Percentiles rank a stretch among this genome's conserved stretches.
phyloP scores from a whole-genome alignment of 2,797 vertebrate genomes.

The Chrosomus eos region DNA sequence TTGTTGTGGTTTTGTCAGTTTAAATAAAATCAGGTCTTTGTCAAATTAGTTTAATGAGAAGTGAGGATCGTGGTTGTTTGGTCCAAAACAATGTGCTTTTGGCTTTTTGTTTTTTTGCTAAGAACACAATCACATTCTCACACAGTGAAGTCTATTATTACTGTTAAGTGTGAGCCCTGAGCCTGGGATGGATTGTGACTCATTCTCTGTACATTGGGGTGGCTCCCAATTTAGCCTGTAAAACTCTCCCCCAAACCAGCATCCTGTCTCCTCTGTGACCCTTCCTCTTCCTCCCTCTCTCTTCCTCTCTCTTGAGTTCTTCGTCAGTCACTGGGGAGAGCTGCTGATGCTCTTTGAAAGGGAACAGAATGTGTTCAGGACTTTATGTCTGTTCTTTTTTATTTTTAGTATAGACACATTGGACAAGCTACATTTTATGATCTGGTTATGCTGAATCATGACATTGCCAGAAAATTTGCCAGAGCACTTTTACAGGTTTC shows the following conservation, averaged over 20 bases:
- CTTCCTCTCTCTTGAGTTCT: not conserved
- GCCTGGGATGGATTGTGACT: slow-evolving; percentile 22
- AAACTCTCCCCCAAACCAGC: slow-evolving; percentile 41
- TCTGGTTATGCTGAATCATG: too few relatives aligned
- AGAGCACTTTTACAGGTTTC: not conserved
- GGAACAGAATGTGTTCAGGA: slow-evolving; percentile 39
- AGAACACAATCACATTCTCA: slow-evolving; percentile 18
- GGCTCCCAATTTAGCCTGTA: slow-evolving; percentile 28
- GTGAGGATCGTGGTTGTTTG: not conserved
- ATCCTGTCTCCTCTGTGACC: slow-evolving; percentile 45
- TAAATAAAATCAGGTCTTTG: not conserved
- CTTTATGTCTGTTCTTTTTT: not conserved
- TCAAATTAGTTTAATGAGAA: not conserved
- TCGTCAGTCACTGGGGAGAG: slow-evolving; percentile 33
- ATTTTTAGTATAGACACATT: not conserved
- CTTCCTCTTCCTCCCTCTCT: slow-evolving; percentile 39
- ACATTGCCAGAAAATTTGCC: too few relatives aligned
- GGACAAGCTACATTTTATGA: not conserved
- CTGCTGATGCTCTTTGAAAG: slow-evolving; percentile 17
- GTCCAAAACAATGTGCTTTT: not conserved
- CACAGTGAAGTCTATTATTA: slow-evolving; percentile 33
- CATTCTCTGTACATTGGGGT: slow-evolving; percentile 20
- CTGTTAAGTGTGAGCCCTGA: not conserved
- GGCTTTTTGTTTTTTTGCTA: not conserved
- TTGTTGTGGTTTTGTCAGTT: not conserved